Conservation (phyloP, 2,888 invertebrate species). For the Anticlea derivata region DNA sequence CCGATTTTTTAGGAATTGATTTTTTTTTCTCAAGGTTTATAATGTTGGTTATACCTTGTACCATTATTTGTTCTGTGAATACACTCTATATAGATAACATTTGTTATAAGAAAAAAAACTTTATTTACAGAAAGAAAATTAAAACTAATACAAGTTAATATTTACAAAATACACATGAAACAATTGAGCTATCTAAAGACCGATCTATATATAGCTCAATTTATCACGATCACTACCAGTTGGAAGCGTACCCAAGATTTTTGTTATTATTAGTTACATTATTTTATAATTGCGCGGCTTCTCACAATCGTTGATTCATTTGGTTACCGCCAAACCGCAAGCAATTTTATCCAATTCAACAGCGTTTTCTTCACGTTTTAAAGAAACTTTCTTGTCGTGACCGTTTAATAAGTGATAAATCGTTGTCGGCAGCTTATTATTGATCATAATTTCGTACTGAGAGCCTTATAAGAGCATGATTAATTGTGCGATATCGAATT, state of each 20-base stretch:
- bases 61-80: too few relatives aligned
- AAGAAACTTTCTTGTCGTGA: constrained; percentile 30
- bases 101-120: too few relatives aligned
- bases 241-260: too few relatives aligned
- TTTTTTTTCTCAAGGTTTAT: too few relatives aligned
- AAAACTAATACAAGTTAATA: too few relatives aligned
- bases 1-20: background rate
- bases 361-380: constrained; percentile 18
- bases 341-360: constrained; percentile 19
- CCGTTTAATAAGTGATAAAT: constrained; percentile 53
- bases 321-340: constrained; percentile 7
- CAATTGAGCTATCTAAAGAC: too few relatives aligned
- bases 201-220: too few relatives aligned
- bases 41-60: too few relatives aligned
- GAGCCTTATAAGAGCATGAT: constrained; percentile 63
- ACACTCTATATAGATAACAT: too few relatives aligned
- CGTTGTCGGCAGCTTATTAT: constrained; percentile 58
- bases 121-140: too few relatives aligned
- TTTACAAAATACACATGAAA: too few relatives aligned
- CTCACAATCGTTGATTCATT: background rate
- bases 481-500: constrained; percentile 64
- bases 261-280: constrained; percentile 8
- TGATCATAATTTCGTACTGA: constrained; percentile 54
- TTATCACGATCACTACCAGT: too few relatives aligned
- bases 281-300: constrained; percentile 4